Conservation (phyloP, 2,797 vertebrate species). For the Micromesistius poutassou region DNA sequence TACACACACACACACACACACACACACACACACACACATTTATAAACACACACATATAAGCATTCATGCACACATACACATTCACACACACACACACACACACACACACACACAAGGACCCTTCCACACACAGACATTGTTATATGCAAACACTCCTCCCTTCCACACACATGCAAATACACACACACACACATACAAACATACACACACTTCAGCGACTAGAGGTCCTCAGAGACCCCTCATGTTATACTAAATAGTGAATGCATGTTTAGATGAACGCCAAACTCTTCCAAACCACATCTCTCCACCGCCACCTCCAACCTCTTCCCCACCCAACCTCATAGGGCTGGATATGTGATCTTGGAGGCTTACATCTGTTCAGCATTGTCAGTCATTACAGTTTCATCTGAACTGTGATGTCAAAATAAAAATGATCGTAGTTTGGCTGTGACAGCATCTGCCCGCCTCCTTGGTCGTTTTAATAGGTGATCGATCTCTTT, state of each 20-base stretch:
- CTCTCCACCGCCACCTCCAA: not conserved
- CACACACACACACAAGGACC: not conserved
- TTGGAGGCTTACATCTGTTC: no score
- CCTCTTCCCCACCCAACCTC: no score
- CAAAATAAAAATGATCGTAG: no score
- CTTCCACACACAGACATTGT: not conserved
- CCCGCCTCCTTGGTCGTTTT: no score
- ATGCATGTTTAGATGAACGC: not conserved
- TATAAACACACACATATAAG: not conserved
- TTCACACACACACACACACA: not conserved
- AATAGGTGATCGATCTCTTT: no score
- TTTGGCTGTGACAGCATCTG: no score
- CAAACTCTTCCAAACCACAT: not conserved
- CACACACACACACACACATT: not conserved
- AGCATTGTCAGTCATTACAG: no score
- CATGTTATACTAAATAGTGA: not conserved
- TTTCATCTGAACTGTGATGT: no score
- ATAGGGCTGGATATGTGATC: no score
- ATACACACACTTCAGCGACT: slow-evolving; percentile 4
- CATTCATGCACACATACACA: not conserved
- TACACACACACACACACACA: not conserved
- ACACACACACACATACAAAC: not conserved
- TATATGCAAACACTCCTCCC: not conserved
- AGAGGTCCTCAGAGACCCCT: slow-evolving; percentile 23
- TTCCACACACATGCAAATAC: not conserved